Evolutionary conservation across 2,113 vertebrate genomes (phyloP).

Genomic region (Periophthalmodon schlosseri): DNA sequence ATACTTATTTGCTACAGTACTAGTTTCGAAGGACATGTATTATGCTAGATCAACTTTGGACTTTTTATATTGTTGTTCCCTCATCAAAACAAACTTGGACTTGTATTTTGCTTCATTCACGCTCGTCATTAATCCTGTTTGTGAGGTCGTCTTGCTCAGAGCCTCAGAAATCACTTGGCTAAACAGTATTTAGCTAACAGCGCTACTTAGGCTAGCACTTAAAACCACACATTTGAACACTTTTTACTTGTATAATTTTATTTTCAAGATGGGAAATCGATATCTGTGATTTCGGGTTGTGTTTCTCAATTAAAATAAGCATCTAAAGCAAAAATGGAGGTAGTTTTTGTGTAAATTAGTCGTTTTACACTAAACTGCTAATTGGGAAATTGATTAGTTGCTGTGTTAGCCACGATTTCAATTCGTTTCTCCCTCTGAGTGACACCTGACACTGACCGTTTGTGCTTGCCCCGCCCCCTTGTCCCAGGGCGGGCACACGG

Average conservation of each 20-base stretch:
- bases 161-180: too few species aligned
- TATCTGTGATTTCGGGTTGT: background rate
- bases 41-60: too few species aligned
- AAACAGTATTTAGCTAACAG: too few species aligned
- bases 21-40: too few species aligned
- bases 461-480: background rate
- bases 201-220: background rate
- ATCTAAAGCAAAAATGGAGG: background rate
- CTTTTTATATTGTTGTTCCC: too few species aligned
- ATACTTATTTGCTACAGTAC: too few species aligned
- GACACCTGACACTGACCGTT: slow-evolving; percentile 66
- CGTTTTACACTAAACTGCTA: slow-evolving; percentile 6
- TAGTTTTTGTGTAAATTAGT: slow-evolving; percentile 1
- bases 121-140: too few species aligned
- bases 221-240: background rate
- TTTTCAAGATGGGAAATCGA: background rate
- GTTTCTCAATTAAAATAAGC: slow-evolving; percentile 5
- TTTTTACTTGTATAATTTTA: background rate
- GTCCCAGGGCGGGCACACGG: slow-evolving; percentile 73
- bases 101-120: too few species aligned
- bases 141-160: too few species aligned
- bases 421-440: background rate
- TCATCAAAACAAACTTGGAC: too few species aligned
- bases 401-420: slow-evolving; percentile 1
- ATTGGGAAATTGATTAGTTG: slow-evolving; percentile 7